These are phyloP conservation scores for Cryptus viduatorius DNA, from an alignment of 2,888 invertebrate species.

Conservation along the genomic window DNA sequence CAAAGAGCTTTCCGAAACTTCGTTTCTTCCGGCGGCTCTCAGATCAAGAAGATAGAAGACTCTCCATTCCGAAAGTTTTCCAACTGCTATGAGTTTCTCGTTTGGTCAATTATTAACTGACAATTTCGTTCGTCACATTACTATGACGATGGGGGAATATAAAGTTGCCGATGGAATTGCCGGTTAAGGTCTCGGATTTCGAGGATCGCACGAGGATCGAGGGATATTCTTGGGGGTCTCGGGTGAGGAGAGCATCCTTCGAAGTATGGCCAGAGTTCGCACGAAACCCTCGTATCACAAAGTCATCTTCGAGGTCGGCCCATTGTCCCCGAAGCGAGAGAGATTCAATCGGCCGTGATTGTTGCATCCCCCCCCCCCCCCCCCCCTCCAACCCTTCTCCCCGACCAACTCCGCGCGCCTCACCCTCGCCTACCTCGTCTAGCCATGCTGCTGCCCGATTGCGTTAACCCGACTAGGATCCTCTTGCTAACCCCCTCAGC, in stretches of 20 bases:
- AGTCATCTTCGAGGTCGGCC: constrained; percentile 71
- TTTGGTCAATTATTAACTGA: constrained; percentile 34
- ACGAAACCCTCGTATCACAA: constrained; percentile 68
- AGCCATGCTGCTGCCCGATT: constrained; percentile 51
- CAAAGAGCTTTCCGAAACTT: constrained; percentile 22
- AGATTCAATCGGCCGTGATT: constrained; percentile 82
- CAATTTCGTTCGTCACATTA: constrained; percentile 39
- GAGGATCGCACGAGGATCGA: constrained; percentile 4
- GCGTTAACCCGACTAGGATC: constrained; percentile 64
- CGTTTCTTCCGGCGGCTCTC: neutral
- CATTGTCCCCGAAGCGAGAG: constrained; percentile 67
- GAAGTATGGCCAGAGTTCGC: constrained; percentile 35
- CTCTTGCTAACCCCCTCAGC: constrained; percentile 44
- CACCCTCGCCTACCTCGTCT: constrained; percentile 59
- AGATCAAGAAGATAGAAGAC: neutral
- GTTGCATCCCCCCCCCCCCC: constrained; percentile 71
- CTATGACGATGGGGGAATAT: neutral
- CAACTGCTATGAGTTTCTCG: constrained; percentile 3
- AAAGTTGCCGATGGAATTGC: constrained; percentile 1
- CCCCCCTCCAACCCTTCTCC: too few species aligned
- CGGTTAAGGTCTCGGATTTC: neutral
- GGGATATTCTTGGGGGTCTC: constrained; percentile 28
- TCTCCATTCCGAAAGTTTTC: constrained; percentile 12
- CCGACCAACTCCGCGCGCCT: constrained; percentile 59
- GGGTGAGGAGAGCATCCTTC: neutral